Evolutionary conservation across 2,888 invertebrate genomes (phyloP), one percentile per base, ranked within the genome.

Genomic region (Azorinus chamasolen): DNA sequence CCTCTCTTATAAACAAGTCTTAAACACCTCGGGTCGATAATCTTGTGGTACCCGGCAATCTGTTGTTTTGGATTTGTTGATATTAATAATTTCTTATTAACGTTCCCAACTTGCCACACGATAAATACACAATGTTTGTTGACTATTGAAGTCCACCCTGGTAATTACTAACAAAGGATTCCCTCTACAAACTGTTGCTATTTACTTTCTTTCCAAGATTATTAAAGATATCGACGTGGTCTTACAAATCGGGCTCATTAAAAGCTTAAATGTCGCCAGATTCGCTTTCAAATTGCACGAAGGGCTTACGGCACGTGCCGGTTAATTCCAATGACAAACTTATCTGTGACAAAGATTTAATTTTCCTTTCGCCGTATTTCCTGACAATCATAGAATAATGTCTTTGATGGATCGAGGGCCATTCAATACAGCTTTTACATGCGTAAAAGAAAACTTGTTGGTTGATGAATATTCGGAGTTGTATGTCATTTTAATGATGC

Each of bases 301-400:
- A 46, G 27, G 59, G 59, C 65, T 73, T 72, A 50, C 45, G 55
- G 64, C 69, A 72, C 68, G 76, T 72, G 79, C 55, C 61, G 57
- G 46, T 51, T 72, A 79, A 75, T 71, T 68, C 79, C 66, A 61
- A 69, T 32, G 57, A 57, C 69, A 75, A 80, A 80, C 75, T 75
- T 64, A 57, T 58, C 16, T 32, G 48, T 54, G 74, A 79, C 69
- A 63, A 79, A 79, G 79, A 79, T 75, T 79, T 75, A 71, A 79
- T 75, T 79, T 75, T 75, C 71, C 71, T 79, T 72, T 75, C 77
- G 43, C 63, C 41, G 53, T 12, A 55, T 72, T 59, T 77, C 77
- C 77, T 75, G 65, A 63, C 54, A 68, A 10, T 55, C 66, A 71
- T 62, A 53, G 14, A 48, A 61, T 71, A 64, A 53, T 24, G 63